Conservation (phyloP, 2,113 vertebrate genomes). For the Notarius quadriscutis region DNA sequence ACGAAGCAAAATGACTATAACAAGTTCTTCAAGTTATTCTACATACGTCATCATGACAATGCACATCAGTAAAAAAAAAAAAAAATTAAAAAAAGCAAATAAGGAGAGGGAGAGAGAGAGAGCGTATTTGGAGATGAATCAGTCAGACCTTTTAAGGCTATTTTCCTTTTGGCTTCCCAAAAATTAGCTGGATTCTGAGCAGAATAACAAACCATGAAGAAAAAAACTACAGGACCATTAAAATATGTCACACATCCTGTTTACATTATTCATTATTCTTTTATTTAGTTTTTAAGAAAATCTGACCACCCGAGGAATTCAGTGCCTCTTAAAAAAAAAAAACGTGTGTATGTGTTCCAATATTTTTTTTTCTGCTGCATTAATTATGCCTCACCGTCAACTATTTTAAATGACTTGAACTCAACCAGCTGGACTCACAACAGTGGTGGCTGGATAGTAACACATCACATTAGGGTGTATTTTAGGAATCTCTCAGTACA, state of each 20-base stretch:
- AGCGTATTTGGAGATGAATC: not conserved
- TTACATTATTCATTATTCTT: conserved; percentile 21
- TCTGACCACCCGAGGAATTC: not conserved
- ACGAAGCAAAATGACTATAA: not conserved
- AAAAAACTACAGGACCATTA: not conserved
- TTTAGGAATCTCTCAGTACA: conserved; percentile 26
- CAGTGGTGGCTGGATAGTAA: not conserved
- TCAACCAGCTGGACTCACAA: not conserved
- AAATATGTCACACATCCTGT: not conserved
- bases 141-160: not conserved
- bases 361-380: not conserved
- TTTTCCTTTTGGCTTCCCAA: not conserved
- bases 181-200: not conserved
- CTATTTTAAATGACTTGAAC: not conserved
- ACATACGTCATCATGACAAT: not conserved
- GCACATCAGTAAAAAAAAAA: not conserved
- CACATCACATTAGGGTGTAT: conserved; percentile 4
- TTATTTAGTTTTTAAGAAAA: not conserved
- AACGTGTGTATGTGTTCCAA: not conserved
- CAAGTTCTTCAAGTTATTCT: conserved; percentile 5
- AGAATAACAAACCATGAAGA: not conserved
- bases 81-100: not conserved
- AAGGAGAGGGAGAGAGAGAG: too few species aligned
- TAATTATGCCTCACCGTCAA: too few species aligned
- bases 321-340: not conserved